Evolutionary conservation across 2,888 invertebrate species (phyloP), one percentile per base, ranked within the genome.

Genomic region (Drosophila kambysellisi): DNA sequence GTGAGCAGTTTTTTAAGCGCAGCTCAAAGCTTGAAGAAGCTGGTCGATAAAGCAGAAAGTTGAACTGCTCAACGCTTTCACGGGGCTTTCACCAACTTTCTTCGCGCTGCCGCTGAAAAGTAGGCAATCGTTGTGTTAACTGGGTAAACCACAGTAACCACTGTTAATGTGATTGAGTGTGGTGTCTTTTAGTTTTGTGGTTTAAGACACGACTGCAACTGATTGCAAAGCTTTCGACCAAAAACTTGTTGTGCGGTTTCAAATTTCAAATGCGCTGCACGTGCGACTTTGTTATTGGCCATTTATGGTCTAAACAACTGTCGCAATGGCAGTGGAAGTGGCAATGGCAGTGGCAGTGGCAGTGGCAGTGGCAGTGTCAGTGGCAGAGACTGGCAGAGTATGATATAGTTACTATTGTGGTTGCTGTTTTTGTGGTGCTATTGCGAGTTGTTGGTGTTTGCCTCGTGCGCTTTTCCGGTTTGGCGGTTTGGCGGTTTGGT

Each of bases 391-490:
- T 25, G 25, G 7, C 41, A 33, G 39, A 32, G 54, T 71, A 46
- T 68, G 64, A 69, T 67, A 65, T 63, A 60, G 80, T 76, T 62
- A 66, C 52, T 43, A 61, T 50, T 65, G 48, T 53, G 53, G 63
- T 60, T 59, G 53, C 58, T 15, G 57, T 53, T 61, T 54, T 57
- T 32, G n/a, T 37, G 65, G 20, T 57, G 54, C 30, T 48, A 43
- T 35, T 70, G 46, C 32, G 25, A 52, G 65, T 35, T 74, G 60
- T 39, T 43, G n/a, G 54, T 48, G 39, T 29, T 52, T 53, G 73
- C 43, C 71, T 70, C 74, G 58, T 73, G 75, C 83, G 68, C 85
- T 86, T 88, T 86, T 86, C 85, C 88, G 83, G 88, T 86, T 88
- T 86, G 86, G 86, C 51, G 83, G 81, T 67, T 64, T 67, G 59